Percentiles rank a stretch among this genome's conserved stretches.
These are phyloP conservation scores for Scaeva pyrastri DNA, from an alignment of 2,888 invertebrate species.

Conservation along the genomic window DNA sequence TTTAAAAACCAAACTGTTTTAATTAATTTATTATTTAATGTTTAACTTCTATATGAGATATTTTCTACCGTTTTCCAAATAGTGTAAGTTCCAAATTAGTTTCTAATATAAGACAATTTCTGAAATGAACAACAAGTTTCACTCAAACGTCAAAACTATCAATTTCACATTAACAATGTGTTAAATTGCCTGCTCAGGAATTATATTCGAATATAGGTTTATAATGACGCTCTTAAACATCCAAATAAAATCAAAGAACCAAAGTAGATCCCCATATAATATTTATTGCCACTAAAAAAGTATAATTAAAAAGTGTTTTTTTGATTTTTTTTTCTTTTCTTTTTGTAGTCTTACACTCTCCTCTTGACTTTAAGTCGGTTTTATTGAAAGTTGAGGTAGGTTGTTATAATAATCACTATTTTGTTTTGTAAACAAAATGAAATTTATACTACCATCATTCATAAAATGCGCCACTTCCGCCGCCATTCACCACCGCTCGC, in stretches of 20 bases:
- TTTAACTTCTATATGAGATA: too few species aligned
- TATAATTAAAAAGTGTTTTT: constrained; percentile 69
- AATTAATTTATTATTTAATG: too few species aligned
- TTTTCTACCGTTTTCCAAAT: too few species aligned
- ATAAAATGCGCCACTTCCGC: neutral
- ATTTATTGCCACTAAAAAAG: constrained; percentile 75
- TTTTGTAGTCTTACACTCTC: neutral
- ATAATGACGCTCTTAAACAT: constrained; percentile 43
- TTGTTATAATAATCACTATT: constrained; percentile 55
- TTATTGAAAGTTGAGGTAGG: constrained; percentile 65
- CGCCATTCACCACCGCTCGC: too few species aligned
- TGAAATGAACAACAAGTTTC: too few species aligned
- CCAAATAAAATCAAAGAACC: constrained; percentile 70
- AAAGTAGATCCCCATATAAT: constrained; percentile 74
- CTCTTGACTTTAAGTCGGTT: constrained; percentile 27
- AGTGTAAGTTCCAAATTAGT: too few species aligned
- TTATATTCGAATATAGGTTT: constrained; percentile 40
- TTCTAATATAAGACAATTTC: too few species aligned
- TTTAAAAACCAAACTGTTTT: too few species aligned
- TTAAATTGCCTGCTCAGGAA: constrained; percentile 47
- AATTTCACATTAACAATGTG: constrained; percentile 32
- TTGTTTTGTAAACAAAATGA: constrained; percentile 62
- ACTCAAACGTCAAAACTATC: neutral
- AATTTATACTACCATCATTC: constrained; percentile 43
- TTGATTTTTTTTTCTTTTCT: constrained; percentile 10